A percentile compares a stretch with the other conserved stretches of the same genome.
These are phyloP conservation scores for Puffinus mauretanicus DNA, from an alignment of 2,113 vertebrate genomes.

Conservation along the genomic window DNA sequence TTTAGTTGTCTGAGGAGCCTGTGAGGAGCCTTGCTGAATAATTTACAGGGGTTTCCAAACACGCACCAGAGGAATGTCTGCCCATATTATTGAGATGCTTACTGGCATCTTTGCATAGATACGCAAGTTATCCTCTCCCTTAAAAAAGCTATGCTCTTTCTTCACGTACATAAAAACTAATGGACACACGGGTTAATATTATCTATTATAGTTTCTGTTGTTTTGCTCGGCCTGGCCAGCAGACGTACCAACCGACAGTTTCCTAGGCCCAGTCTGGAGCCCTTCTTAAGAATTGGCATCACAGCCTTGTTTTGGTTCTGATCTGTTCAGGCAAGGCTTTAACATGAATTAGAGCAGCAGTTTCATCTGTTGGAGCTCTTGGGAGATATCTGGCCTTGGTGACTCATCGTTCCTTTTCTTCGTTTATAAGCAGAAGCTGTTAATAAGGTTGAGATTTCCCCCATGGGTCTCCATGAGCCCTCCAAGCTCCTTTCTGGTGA, in stretches of 20 bases:
- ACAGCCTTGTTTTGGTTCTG: neutral
- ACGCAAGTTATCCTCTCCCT: neutral
- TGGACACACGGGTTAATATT: neutral
- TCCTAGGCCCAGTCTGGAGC: neutral
- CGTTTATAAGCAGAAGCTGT: neutral
- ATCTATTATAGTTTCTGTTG: neutral
- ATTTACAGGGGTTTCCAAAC: neutral
- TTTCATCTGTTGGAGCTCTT: neutral
- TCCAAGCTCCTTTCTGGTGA: neutral
- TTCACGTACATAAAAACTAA: neutral
- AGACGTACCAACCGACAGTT: neutral
- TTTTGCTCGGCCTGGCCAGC: neutral
- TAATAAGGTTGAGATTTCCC: neutral
- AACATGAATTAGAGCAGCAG: accelerated
- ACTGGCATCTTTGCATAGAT: neutral
- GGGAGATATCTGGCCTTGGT: neutral
- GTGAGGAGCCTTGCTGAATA: neutral
- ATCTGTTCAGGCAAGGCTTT: neutral
- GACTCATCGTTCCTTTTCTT: neutral
- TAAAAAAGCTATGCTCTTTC: neutral
- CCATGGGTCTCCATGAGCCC: neutral
- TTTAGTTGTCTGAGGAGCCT: neutral
- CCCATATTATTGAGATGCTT: neutral
- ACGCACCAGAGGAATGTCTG: neutral
- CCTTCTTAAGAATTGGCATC: neutral